phyloP scores from a whole-genome alignment of 1,140 invertebrate species.

The Leptinotarsa lineolata region DNA sequence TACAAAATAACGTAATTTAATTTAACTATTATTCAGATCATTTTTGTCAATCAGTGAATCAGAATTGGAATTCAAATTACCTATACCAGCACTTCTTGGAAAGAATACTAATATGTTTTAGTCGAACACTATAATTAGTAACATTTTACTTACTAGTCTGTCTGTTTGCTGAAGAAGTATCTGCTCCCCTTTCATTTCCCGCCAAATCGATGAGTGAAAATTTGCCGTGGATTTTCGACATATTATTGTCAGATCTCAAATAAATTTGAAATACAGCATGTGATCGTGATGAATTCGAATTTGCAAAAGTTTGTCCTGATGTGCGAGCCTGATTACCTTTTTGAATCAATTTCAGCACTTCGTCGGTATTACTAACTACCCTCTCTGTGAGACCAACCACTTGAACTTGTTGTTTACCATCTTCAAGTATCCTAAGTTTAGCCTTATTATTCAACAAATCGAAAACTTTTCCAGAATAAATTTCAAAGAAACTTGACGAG shows the following conservation, averaged over 20 bases:
- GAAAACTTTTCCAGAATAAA: slow-evolving; percentile 90
- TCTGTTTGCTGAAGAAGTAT: slow-evolving; percentile 73
- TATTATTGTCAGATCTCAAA: slow-evolving; percentile 53
- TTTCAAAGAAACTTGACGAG: slow-evolving; percentile 86
- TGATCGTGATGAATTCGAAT: slow-evolving; percentile 82
- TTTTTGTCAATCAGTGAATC: too few relatives aligned
- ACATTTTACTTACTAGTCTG: slow-evolving; percentile 62
- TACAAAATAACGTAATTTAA: too few relatives aligned
- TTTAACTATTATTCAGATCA: too few relatives aligned
- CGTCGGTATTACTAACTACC: slow-evolving; percentile 72
- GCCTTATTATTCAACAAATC: slow-evolving; percentile 94
- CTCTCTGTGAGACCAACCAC: slow-evolving; percentile 82
- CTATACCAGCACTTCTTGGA: too few relatives aligned
- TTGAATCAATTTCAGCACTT: slow-evolving; percentile 78
- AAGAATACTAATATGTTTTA: too few relatives aligned
- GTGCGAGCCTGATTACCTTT: slow-evolving; percentile 73
- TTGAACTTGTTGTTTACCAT: slow-evolving; percentile 80
- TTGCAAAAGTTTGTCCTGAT: slow-evolving; percentile 83
- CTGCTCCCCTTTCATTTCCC: slow-evolving; percentile 77
- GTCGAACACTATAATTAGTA: too few relatives aligned
- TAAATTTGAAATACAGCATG: slow-evolving; percentile 89
- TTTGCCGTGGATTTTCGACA: slow-evolving; percentile 67
- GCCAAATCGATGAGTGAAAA: slow-evolving; percentile 81
- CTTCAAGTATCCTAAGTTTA: slow-evolving; percentile 86
- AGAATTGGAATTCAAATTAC: too few relatives aligned